These are phyloP conservation scores for Elaphurus davidianus DNA, from an alignment of 2,113 vertebrate genomes.

Conservation along the genomic window DNA sequence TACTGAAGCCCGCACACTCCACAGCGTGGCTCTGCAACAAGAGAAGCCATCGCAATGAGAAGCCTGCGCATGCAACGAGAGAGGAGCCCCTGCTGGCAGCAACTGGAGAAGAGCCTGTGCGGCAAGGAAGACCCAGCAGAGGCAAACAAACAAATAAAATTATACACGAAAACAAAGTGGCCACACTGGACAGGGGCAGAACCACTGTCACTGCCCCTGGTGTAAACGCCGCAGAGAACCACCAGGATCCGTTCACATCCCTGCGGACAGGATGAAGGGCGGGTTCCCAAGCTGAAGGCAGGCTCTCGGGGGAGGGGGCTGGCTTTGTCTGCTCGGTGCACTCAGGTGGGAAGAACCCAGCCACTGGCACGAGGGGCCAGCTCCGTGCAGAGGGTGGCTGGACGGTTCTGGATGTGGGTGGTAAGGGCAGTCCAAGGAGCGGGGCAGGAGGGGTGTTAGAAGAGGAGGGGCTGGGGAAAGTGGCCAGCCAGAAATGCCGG, in stretches of 20 bases:
- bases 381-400: background rate
- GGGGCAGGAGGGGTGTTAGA: background rate
- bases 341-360: background rate
- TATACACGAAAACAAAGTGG: accelerated
- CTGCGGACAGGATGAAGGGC: accelerated
- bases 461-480: background rate
- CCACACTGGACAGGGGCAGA: accelerated
- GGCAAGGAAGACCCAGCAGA: background rate
- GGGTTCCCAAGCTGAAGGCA: background rate
- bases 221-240: background rate
- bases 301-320: background rate
- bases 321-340: background rate
- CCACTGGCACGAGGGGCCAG: background rate
- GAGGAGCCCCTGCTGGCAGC: background rate
- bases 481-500: accelerated
- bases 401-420: background rate
- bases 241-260: accelerated
- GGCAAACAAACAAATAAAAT: background rate
- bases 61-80: background rate
- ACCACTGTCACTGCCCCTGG: accelerated
- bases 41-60: background rate
- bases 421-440: background rate
- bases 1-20: background rate
- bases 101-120: background rate
- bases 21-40: background rate